Percentiles rank a stretch among this genome's conserved stretches.
Conservation (phyloP, 2,113 vertebrate genomes). For the Eretmodus cyanostictus region DNA sequence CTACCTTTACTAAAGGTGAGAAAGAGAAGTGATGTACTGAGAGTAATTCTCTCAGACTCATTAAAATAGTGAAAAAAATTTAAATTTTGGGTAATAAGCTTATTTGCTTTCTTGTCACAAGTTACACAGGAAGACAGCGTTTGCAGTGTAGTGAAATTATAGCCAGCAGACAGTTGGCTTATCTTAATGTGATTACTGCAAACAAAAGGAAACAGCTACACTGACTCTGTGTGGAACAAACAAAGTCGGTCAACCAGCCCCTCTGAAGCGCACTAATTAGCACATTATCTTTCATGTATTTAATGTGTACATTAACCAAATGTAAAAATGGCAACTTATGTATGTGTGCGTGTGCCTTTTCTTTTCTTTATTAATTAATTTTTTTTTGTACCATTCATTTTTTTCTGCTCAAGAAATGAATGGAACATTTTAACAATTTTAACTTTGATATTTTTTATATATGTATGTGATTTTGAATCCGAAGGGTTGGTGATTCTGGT, state of each 20-base stretch:
- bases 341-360: background rate
- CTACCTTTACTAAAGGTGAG: background rate
- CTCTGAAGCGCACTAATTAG: background rate
- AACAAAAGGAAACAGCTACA: background rate
- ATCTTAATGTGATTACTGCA: background rate
- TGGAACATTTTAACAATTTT: background rate
- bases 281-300: background rate
- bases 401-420: background rate
- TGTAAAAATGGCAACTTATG: background rate
- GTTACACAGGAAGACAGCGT: background rate
- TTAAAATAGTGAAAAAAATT: background rate
- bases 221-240: background rate
- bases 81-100: background rate
- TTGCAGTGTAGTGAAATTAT: background rate
- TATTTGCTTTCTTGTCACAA: background rate
- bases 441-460: background rate
- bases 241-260: background rate
- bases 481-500: background rate
- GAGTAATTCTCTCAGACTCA: background rate
- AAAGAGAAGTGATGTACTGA: background rate
- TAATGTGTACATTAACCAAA: background rate
- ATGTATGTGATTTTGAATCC: background rate
- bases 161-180: background rate
- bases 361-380: background rate
- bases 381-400: background rate